These are phyloP conservation scores for Frankliniella fusca DNA, from an alignment of 2,888 invertebrate genomes.

Conservation along the genomic window DNA sequence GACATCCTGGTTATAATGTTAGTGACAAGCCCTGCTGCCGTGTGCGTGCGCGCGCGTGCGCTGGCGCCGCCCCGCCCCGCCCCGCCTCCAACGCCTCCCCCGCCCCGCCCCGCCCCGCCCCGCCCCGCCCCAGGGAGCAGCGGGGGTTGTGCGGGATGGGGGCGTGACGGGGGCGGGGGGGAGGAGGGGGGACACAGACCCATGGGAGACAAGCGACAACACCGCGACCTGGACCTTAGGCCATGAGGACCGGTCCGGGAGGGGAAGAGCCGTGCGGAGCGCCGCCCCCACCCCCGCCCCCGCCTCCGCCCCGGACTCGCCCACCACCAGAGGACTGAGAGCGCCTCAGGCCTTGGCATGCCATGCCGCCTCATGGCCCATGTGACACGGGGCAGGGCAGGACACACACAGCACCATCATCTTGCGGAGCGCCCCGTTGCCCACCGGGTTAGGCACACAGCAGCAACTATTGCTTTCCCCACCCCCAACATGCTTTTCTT, in stretches of 20 bases:
- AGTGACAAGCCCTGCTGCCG: slow-evolving; percentile 25
- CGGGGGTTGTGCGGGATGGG: background rate
- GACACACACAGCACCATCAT: background rate
- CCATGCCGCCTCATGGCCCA: background rate
- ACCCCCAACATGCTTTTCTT: background rate
- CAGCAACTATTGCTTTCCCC: background rate
- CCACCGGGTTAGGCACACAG: slow-evolving; percentile 10
- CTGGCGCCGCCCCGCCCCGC: background rate
- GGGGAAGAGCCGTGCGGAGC: background rate
- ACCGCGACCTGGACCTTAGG: background rate
- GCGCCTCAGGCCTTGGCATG: background rate
- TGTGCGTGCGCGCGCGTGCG: too few species aligned
- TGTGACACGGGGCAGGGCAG: background rate
- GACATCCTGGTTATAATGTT: slow-evolving; percentile 22
- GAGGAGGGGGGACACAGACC: too few species aligned
- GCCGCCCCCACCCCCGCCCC: background rate
- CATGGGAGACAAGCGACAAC: background rate
- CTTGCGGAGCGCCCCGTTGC: background rate
- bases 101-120: too few species aligned
- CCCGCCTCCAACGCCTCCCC: too few species aligned
- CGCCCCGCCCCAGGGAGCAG: too few species aligned
- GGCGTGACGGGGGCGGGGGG: background rate
- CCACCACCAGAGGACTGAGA: background rate
- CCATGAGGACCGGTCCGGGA: background rate
- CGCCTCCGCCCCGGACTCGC: background rate